Conservation (phyloP, 2,113 vertebrate species). For the Ptychochromis oligacanthus region DNA sequence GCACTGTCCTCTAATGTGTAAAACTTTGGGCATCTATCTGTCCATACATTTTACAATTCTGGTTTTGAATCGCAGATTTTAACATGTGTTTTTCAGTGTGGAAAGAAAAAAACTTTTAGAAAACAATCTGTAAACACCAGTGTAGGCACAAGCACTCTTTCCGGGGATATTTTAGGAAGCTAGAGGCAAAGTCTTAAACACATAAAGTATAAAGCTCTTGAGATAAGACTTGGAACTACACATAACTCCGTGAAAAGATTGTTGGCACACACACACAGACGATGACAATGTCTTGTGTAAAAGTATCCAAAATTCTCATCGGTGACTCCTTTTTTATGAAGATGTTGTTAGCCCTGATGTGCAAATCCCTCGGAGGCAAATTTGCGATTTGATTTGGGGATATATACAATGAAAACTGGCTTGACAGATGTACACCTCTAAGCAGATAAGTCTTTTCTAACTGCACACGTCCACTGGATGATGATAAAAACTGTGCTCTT, state of each 20-base stretch:
- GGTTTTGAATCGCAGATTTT: not conserved
- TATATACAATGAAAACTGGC: not conserved
- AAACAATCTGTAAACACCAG: not conserved
- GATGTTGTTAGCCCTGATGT: not conserved
- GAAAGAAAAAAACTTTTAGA: rapidly evolving
- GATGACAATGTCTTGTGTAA: not conserved
- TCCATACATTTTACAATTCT: not conserved
- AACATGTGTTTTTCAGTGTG: not conserved
- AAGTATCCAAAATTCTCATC: not conserved
- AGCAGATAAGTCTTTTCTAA: not conserved
- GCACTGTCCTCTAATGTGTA: not conserved
- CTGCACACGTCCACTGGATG: not conserved
- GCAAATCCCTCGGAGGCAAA: not conserved
- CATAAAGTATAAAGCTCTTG: not conserved
- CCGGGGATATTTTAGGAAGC: not conserved
- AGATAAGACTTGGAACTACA: too few species aligned
- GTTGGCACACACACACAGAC: not conserved
- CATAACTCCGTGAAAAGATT: not conserved
- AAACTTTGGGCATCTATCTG: not conserved
- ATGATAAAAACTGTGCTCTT: not conserved
- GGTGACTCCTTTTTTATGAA: not conserved
- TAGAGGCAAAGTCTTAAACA: not conserved
- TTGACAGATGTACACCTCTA: not conserved
- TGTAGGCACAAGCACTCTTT: not conserved
- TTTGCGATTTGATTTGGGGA: not conserved